Conservation (phyloP, 2,113 vertebrate species). For the Gambusia holbrooki region DNA sequence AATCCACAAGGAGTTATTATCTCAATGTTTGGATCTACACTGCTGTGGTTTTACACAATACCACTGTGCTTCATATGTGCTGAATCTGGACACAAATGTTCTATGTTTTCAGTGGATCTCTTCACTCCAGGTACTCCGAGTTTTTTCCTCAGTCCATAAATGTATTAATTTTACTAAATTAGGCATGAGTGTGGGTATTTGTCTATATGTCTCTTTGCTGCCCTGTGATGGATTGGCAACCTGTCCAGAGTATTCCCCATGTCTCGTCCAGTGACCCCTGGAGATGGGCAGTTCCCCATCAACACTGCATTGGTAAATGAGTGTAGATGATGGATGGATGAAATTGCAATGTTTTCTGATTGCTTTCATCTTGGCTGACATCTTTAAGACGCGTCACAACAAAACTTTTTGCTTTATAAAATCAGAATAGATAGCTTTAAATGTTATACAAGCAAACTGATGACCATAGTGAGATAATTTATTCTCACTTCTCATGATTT, state of each 20-base stretch:
- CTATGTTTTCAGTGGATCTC: background rate
- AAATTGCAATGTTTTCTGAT: no score
- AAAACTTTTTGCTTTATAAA: background rate
- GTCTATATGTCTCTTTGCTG: no score
- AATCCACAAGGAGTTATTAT: conserved; percentile 5
- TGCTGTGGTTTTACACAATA: background rate
- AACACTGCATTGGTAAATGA: background rate
- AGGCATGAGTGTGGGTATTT: background rate
- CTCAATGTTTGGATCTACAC: background rate
- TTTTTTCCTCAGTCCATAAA: background rate
- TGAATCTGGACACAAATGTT: background rate
- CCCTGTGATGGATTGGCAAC: no score
- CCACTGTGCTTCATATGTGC: background rate
- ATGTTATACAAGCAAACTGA: no score
- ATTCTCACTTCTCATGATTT: no score
- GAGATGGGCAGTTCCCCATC: background rate
- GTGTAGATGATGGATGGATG: background rate
- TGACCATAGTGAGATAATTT: no score
- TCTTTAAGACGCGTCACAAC: no score
- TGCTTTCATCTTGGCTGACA: no score
- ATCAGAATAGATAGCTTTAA: background rate
- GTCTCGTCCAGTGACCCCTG: background rate
- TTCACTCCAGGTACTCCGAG: background rate
- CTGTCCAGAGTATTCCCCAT: background rate
- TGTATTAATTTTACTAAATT: background rate